These are phyloP conservation scores for Fragum whitleyi DNA, from an alignment of 2,888 invertebrate species.

Conservation along the genomic window DNA sequence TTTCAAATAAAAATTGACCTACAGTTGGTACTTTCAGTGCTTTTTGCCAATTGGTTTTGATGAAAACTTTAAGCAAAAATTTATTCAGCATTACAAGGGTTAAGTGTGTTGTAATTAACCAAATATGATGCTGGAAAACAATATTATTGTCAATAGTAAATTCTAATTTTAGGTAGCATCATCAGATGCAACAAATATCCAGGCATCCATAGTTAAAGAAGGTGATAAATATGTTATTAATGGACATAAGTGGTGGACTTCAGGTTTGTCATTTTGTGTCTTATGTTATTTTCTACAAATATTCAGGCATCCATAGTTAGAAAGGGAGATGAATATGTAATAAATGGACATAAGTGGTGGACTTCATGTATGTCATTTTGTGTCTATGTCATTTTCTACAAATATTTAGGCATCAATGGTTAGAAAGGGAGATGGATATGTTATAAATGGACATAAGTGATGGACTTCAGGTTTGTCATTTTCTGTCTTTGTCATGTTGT, in stretches of 20 bases:
- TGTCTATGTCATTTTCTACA: too few relatives aligned
- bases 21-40: too few relatives aligned
- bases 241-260: conserved; percentile 86
- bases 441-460: conserved; percentile 86
- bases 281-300: too few relatives aligned
- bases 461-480: conserved; percentile 85
- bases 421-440: conserved; percentile 84
- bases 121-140: too few relatives aligned
- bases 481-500: too few relatives aligned
- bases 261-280: conserved; percentile 74
- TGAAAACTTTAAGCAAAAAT: too few relatives aligned
- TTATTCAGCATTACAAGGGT: too few relatives aligned
- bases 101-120: too few relatives aligned
- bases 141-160: too few relatives aligned
- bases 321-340: conserved; percentile 84
- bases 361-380: conserved; percentile 82
- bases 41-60: too few relatives aligned
- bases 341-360: conserved; percentile 86
- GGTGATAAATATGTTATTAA: conserved; percentile 85
- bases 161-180: conserved; percentile 82
- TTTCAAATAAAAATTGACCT: too few relatives aligned
- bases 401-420: conserved; percentile 86
- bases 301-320: conserved; percentile 85
- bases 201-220: conserved; percentile 84
- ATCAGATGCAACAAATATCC: conserved; percentile 86